phyloP scores from a whole-genome alignment of 1,140 invertebrate species.

The Anthonomus grandis region DNA sequence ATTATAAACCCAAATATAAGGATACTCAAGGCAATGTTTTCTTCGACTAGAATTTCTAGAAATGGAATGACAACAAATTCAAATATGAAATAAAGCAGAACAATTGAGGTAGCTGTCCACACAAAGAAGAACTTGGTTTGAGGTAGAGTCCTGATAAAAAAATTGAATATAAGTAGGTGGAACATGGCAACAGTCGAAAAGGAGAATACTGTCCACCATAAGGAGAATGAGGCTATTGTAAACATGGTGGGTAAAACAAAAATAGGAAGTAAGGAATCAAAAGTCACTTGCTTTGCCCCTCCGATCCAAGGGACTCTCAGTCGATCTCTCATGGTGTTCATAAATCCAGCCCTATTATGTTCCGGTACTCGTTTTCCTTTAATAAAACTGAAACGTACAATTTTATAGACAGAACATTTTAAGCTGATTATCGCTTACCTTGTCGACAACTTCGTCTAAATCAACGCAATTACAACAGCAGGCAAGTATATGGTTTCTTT shows the following conservation, averaged over 20 bases:
- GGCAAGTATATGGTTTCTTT: conserved; percentile 55
- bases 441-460: conserved; percentile 53
- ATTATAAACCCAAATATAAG: conserved; percentile 56
- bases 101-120: conserved; percentile 63
- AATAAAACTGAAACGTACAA: conserved; percentile 39
- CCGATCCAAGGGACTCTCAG: conserved; percentile 42
- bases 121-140: conserved; percentile 63
- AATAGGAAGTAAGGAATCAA: conserved; percentile 61
- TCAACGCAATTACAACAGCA: conserved; percentile 59
- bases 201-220: conserved; percentile 60
- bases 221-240: conserved; percentile 57
- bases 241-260: conserved; percentile 60
- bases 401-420: too few relatives aligned
- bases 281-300: conserved; percentile 52
- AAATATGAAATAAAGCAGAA: conserved; percentile 63
- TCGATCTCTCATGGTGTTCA: conserved; percentile 54
- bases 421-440: conserved; percentile 37
- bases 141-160: conserved; percentile 52
- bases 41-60: conserved; percentile 63
- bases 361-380: conserved; percentile 32
- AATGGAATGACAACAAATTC: conserved; percentile 60
- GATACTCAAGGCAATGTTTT: conserved; percentile 61
- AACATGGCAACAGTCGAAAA: conserved; percentile 62
- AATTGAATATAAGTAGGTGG: conserved; percentile 57
- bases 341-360: conserved; percentile 24